Base-by-base conservation (phyloP, 2,113 vertebrate species). In the Eclectus roratus region DNA sequence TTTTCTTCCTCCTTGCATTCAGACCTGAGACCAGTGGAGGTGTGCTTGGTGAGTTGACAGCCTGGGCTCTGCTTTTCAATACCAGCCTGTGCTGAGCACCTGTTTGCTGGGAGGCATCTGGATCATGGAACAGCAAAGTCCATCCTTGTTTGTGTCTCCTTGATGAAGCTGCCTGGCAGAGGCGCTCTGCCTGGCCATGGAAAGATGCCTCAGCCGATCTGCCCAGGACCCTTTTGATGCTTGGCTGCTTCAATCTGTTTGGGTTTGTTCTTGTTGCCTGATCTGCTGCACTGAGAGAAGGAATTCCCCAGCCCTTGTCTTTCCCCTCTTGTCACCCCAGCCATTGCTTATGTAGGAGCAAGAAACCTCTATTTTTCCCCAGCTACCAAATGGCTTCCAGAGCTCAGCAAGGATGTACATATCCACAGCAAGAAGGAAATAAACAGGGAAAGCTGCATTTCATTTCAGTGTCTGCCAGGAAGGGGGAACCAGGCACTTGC, bases 321-420 rank as follows among this genome's bases (percentile, higher is more conserved):
- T 93, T 63, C 74, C 63, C 53, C 53, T 93, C 27, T 55, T 81
- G 78, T 73, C 78, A 94, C 84, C 80, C 84, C 80, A 89, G 70
- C 66, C 80, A n/a, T 69, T 89, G 74, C 91, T 97, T 91, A 82
- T 91, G 70, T 37, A 93, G 86, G 89, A 91, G 74, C 95, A 89
- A 77, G 89, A 88, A 94, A 91, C 83, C 65, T 91, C 33, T 46
- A 20, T 85, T 93, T 91, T 94, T 83, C 19, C 50, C 85, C 39
- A 70, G 37, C 80, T 85, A 12, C 80, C 79, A 93, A 92, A 94
- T 96, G 90, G 83, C 72, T 95, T 95, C 95, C 93, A 93, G 94
- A 96, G 80, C 95, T 92, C 88, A 88, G 85, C 70, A 58, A 92
- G 73, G 96, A 79, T 41, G 46, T 72, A 53, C 80, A 43, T 86